Conservation (phyloP, 1,140 invertebrate species). For the Bombus fervidus region DNA sequence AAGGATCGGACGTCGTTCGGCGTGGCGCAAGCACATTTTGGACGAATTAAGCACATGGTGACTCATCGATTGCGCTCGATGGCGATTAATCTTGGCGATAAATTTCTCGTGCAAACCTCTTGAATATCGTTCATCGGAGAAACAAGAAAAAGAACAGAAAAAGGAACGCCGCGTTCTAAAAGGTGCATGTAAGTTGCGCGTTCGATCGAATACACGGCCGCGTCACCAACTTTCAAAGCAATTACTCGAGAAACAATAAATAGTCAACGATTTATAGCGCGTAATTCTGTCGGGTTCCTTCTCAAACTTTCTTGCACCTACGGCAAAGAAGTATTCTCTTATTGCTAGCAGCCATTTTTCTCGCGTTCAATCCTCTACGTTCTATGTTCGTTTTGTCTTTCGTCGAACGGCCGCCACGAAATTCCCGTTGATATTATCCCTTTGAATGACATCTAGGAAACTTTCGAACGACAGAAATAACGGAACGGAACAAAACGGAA, state of each 20-base stretch:
- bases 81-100: background rate
- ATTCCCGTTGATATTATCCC: background rate
- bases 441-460: background rate
- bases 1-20: background rate
- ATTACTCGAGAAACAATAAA: background rate
- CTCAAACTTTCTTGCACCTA: background rate
- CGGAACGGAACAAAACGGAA: too few relatives aligned
- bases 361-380: background rate
- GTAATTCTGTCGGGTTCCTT: background rate
- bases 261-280: background rate
- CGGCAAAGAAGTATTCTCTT: background rate
- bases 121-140: background rate
- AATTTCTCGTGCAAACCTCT: background rate
- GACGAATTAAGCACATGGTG: background rate
- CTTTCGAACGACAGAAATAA: background rate
- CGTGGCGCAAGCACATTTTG: background rate
- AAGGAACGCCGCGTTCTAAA: too few relatives aligned
- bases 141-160: background rate
- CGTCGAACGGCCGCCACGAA: background rate
- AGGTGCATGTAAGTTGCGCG: background rate
- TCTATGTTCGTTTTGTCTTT: background rate
- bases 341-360: background rate
- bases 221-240: background rate
- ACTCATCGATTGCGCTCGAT: slow-evolving; percentile 10
- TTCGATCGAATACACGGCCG: background rate